Percentiles rank a stretch among this genome's conserved stretches.
These are phyloP conservation scores for Acleris emargana DNA, from an alignment of 2,888 invertebrate genomes.

Conservation along the genomic window DNA sequence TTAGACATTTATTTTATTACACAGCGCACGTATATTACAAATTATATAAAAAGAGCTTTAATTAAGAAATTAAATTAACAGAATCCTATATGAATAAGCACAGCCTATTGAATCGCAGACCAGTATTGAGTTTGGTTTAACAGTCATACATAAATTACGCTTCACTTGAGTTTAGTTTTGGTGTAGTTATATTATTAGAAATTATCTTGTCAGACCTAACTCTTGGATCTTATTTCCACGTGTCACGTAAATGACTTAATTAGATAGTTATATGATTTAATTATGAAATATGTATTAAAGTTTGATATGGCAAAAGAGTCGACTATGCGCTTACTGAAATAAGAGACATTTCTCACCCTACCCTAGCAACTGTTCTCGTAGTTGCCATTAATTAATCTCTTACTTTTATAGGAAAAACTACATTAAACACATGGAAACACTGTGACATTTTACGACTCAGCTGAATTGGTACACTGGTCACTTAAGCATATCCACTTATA, in stretches of 20 bases:
- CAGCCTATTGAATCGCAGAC: slow-evolving; percentile 82
- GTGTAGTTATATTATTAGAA: too few relatives aligned
- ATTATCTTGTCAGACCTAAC: too few relatives aligned
- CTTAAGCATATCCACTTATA: too few relatives aligned
- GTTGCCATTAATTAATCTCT: slow-evolving; percentile 1
- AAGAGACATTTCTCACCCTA: background rate
- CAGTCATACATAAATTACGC: slow-evolving; percentile 24
- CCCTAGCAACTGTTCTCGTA: slow-evolving; percentile 1
- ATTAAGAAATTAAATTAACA: slow-evolving; percentile 56
- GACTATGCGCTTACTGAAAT: slow-evolving; percentile 15
- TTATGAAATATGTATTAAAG: background rate
- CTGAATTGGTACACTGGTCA: too few relatives aligned
- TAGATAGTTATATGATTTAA: slow-evolving; percentile 7
- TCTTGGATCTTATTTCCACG: too few relatives aligned
- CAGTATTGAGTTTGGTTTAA: slow-evolving; percentile 63
- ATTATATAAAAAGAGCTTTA: slow-evolving; percentile 49
- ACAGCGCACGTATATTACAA: slow-evolving; percentile 54
- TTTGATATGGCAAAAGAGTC: slow-evolving; percentile 28
- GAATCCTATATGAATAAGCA: slow-evolving; percentile 70
- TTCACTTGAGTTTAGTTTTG: background rate
- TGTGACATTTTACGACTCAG: too few relatives aligned
- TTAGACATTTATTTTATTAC: slow-evolving; percentile 66
- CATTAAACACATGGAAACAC: too few relatives aligned
- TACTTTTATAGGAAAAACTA: too few relatives aligned
- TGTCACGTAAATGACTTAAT: too few relatives aligned